Percentiles rank a stretch among this genome's conserved stretches.
Evolutionary conservation across 2,888 invertebrate genomes (phyloP).

Genomic region (Chalcosyrphus nemorum): DNA sequence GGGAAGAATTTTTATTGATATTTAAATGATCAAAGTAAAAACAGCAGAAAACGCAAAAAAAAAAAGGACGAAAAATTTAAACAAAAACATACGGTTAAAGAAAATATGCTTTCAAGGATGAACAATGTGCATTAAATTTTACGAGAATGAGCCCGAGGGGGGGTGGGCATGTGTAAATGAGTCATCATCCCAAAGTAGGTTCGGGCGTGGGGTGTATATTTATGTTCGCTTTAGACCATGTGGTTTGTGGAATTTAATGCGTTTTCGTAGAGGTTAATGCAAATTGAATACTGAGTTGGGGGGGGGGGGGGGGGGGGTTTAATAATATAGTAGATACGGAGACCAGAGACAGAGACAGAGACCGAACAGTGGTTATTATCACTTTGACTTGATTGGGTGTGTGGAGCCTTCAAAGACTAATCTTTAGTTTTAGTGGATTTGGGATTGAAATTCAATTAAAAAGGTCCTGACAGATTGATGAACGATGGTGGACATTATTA

Average conservation of each 20-base stretch:
- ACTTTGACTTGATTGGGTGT: background rate
- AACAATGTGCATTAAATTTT: slow-evolving; percentile 49
- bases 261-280: slow-evolving; percentile 44
- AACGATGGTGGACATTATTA: background rate
- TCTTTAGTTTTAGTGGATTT: background rate
- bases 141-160: slow-evolving; percentile 30
- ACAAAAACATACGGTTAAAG: background rate
- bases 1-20: slow-evolving; percentile 43
- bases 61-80: too few relatives aligned
- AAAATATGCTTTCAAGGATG: slow-evolving; percentile 49
- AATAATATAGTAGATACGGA: slow-evolving; percentile 22
- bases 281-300: slow-evolving; percentile 40
- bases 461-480: background rate
- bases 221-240: slow-evolving; percentile 5
- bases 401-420: background rate
- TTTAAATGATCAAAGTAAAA: slow-evolving; percentile 57
- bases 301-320: too few relatives aligned
- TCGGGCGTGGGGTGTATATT: background rate
- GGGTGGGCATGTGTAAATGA: background rate
- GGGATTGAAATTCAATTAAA: background rate
- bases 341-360: too few relatives aligned
- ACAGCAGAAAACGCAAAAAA: too few relatives aligned
- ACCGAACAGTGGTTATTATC: background rate
- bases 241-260: slow-evolving; percentile 20
- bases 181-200: background rate